These are phyloP conservation scores for Ptychobarbus kaznakovi DNA, from an alignment of 2,797 vertebrate species.

Conservation along the genomic window DNA sequence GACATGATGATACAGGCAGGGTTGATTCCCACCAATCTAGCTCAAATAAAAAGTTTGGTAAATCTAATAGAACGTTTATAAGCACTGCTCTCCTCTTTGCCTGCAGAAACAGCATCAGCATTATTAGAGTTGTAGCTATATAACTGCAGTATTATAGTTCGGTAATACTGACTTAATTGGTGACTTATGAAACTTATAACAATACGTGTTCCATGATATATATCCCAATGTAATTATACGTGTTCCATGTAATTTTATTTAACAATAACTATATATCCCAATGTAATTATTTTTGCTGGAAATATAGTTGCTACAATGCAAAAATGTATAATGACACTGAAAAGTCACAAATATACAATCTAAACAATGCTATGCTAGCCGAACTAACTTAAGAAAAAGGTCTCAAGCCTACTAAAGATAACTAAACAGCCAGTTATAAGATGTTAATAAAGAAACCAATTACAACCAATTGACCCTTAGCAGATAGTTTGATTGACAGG, in stretches of 20 bases:
- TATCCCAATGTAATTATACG: too few species aligned
- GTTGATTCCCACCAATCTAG: background rate
- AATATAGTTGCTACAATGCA: background rate
- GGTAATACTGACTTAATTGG: background rate
- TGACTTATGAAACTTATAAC: too few species aligned
- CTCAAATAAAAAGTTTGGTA: background rate
- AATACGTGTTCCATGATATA: too few species aligned
- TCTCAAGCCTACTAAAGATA: background rate
- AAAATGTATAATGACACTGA: background rate
- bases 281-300: too few species aligned
- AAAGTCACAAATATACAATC: background rate
- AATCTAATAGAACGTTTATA: background rate
- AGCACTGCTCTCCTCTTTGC: background rate
- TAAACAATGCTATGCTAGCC: background rate
- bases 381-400: background rate
- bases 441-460: background rate
- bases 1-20: background rate
- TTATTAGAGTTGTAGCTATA: background rate
- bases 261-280: background rate
- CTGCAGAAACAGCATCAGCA: background rate
- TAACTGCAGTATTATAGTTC: background rate
- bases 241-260: background rate
- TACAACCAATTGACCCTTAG: background rate
- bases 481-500: background rate
- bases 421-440: background rate